A percentile compares a stretch with the other conserved stretches of the same genome.
phyloP scores from a whole-genome alignment of 2,797 vertebrate species.

The Melanotaenia nigrans region DNA sequence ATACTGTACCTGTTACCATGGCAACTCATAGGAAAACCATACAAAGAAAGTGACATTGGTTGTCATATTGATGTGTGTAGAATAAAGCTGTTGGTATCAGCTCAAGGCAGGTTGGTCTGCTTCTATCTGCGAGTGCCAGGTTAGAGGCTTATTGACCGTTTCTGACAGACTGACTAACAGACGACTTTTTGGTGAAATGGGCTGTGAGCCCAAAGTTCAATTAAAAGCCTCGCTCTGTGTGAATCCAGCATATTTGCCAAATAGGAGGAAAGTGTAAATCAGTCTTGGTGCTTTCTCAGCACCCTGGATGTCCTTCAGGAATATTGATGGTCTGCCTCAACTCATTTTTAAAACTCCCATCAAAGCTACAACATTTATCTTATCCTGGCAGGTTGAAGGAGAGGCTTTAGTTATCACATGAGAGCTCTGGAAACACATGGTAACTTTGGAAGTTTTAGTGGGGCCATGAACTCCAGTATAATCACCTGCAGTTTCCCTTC shows the following conservation, averaged over 20 bases:
- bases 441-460: constrained; percentile 44
- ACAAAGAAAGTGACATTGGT: constrained; percentile 33
- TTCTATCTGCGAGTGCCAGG: constrained; percentile 70
- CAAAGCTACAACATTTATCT: constrained; percentile 52
- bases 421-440: constrained; percentile 43
- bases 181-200: constrained; percentile 65
- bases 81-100: constrained; percentile 52
- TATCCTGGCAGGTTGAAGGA: constrained; percentile 52
- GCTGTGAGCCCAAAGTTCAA: constrained; percentile 75
- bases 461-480: constrained; percentile 45
- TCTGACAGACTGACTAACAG: constrained; percentile 74
- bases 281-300: constrained; percentile 58
- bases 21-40: constrained; percentile 44
- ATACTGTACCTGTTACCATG: constrained; percentile 59
- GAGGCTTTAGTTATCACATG: constrained; percentile 38
- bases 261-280: constrained; percentile 49
- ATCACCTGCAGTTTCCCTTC: constrained; percentile 52
- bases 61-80: constrained; percentile 48
- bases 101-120: constrained; percentile 44
- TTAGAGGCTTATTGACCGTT: constrained; percentile 70
- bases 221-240: constrained; percentile 70
- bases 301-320: constrained; percentile 53
- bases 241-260: constrained; percentile 64
- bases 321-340: constrained; percentile 47
- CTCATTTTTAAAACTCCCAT: constrained; percentile 35